A percentile compares a stretch with the other conserved stretches of the same genome.
Conservation (phyloP, 2,113 vertebrate genomes). For the Corythornis cristatus region DNA sequence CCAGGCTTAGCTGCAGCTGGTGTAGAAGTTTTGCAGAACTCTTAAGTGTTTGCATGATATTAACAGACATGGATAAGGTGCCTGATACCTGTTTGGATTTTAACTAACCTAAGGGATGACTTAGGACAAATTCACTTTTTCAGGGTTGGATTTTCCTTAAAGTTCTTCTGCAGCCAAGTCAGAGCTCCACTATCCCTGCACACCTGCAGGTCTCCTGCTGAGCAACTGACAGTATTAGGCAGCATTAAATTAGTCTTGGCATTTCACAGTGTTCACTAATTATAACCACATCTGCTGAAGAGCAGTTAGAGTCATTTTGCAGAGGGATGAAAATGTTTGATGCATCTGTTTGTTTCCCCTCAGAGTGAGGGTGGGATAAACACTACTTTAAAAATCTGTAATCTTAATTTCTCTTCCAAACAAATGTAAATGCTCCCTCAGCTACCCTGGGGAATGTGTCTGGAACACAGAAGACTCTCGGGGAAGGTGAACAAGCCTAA, state of each 20-base stretch:
- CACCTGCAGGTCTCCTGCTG: conserved; percentile 26
- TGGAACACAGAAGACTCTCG: background rate
- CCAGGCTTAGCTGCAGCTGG: background rate
- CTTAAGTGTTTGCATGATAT: background rate
- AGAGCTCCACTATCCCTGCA: background rate
- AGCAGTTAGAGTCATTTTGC: background rate
- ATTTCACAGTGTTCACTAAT: background rate
- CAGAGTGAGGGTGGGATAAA: conserved; percentile 13
- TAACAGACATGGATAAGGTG: background rate
- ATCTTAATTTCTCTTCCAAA: conserved; percentile 45
- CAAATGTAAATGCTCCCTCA: background rate
- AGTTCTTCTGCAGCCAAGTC: background rate
- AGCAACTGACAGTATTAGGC: background rate
- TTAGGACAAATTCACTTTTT: background rate
- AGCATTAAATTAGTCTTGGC: background rate
- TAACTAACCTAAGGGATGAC: background rate
- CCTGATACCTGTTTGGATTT: background rate
- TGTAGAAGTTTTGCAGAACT: background rate
- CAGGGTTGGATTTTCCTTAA: background rate
- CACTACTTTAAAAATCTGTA: conserved; percentile 40
- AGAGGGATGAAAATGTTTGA: conserved; percentile 1
- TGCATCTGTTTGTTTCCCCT: conserved; percentile 28
- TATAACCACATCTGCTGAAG: conserved; percentile 37
- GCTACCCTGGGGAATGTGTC: background rate
- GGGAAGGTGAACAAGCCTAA: background rate